phyloP scores from a whole-genome alignment of 37 sponge, comb jelly and placozoan species.

The Aphrocallistes beatrix region DNA sequence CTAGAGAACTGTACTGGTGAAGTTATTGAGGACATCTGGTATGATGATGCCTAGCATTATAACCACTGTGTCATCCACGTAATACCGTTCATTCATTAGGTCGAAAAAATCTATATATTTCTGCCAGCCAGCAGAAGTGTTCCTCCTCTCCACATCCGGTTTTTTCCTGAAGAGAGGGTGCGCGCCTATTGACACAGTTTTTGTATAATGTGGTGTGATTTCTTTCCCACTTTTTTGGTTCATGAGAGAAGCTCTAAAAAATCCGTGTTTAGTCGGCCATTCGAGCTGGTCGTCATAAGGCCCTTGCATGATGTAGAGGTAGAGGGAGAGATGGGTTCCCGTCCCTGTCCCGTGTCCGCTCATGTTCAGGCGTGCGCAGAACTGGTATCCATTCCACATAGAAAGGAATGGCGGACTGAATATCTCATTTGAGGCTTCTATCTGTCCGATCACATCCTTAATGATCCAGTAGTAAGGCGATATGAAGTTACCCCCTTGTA shows the following conservation, averaged over 20 bases:
- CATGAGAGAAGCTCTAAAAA: not conserved
- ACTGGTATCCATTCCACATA: not conserved
- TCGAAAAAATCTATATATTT: not conserved
- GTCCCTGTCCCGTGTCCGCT: not conserved
- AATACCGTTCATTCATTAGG: not conserved
- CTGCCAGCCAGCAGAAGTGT: not conserved
- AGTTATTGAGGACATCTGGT: not conserved
- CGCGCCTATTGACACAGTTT: not conserved
- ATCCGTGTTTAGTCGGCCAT: not conserved
- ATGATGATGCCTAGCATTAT: not conserved
- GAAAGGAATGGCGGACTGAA: slow-evolving; percentile 5
- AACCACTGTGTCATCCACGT: not conserved
- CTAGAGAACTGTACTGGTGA: not conserved
- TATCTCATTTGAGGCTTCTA: slow-evolving; percentile 4
- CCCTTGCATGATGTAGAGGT: not conserved
- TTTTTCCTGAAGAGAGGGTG: not conserved
- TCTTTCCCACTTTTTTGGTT: not conserved
- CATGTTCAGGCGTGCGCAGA: slow-evolving; percentile 4
- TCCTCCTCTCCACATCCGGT: not conserved
- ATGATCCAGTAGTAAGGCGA: not conserved
- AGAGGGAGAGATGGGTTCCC: not conserved
- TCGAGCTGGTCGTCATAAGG: not conserved
- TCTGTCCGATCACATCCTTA: not conserved
- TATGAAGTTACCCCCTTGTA: not conserved
- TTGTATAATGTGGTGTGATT: not conserved